Conservation (phyloP, 2,888 invertebrate genomes). For the Phytoseiulus persimilis region DNA sequence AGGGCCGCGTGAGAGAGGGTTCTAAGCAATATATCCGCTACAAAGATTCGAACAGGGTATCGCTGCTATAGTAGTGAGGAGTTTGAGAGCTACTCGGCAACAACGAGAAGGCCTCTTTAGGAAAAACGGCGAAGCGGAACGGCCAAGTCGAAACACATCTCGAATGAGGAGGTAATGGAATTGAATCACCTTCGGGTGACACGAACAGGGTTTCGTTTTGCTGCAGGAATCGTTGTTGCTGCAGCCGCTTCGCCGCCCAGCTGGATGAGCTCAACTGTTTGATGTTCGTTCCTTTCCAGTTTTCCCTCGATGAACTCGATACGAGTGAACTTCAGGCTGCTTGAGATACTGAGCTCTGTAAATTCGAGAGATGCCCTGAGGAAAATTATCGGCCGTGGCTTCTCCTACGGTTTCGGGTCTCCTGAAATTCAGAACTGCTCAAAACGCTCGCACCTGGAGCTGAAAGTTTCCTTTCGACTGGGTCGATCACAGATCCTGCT, state of each 20-base stretch:
- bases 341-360: too few species aligned
- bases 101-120: not conserved
- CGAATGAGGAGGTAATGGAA: not conserved
- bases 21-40: not conserved
- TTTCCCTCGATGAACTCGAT: too few species aligned
- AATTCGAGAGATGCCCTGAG: too few species aligned
- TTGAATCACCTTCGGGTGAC: not conserved
- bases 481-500: not conserved
- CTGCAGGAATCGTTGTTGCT: not conserved
- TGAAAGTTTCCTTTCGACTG: too few species aligned
- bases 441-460: too few species aligned
- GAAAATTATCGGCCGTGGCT: too few species aligned
- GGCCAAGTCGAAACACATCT: slow-evolving; percentile 5
- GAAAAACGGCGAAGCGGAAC: not conserved
- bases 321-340: too few species aligned
- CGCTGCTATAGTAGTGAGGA: not conserved
- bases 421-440: too few species aligned
- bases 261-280: not conserved
- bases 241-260: not conserved
- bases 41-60: not conserved
- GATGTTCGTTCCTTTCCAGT: not conserved
- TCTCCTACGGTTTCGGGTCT: too few species aligned
- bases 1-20: not conserved
- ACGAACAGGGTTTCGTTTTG: not conserved
- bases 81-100: slow-evolving; percentile 5